Percentiles rank a stretch among this genome's conserved stretches.
These are phyloP conservation scores for Drosophila bunnanda DNA, from an alignment of 2,888 invertebrate genomes.

Conservation along the genomic window DNA sequence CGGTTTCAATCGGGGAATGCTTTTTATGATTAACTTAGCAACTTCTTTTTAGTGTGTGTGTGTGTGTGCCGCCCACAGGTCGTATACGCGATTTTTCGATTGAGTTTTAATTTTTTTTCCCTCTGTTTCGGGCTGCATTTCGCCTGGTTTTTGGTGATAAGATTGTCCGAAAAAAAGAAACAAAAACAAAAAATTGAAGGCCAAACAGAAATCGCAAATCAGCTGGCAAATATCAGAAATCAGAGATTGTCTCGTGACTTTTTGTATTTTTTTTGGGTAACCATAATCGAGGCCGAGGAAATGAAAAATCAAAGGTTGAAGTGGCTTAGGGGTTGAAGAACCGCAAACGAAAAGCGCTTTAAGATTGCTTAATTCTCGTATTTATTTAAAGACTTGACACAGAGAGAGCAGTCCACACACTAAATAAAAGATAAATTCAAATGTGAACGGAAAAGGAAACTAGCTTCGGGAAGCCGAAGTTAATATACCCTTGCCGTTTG, in stretches of 20 bases:
- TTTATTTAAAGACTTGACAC: neutral
- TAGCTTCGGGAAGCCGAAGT: too few relatives aligned
- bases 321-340: neutral
- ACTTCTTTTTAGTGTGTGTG: slow-evolving; percentile 33
- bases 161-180: slow-evolving; percentile 40
- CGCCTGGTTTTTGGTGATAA: slow-evolving; percentile 31
- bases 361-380: neutral
- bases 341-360: neutral
- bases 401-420: neutral
- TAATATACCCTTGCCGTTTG: too few relatives aligned
- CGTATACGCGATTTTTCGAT: slow-evolving; percentile 64
- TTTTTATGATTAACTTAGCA: slow-evolving; percentile 72
- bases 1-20: slow-evolving; percentile 24
- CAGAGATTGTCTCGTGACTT: slow-evolving; percentile 47
- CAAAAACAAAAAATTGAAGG: slow-evolving; percentile 11
- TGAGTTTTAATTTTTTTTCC: slow-evolving; percentile 1
- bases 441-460: neutral
- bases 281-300: slow-evolving; percentile 27
- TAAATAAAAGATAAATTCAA: slow-evolving; percentile 1
- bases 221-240: slow-evolving; percentile 33
- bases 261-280: neutral
- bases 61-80: slow-evolving; percentile 41
- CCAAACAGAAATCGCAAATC: slow-evolving; percentile 39
- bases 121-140: slow-evolving; percentile 26
- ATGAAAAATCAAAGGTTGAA: slow-evolving; percentile 19